phyloP scores from a whole-genome alignment of 2,797 vertebrate genomes.

The Pteronotus mesoamericanus region DNA sequence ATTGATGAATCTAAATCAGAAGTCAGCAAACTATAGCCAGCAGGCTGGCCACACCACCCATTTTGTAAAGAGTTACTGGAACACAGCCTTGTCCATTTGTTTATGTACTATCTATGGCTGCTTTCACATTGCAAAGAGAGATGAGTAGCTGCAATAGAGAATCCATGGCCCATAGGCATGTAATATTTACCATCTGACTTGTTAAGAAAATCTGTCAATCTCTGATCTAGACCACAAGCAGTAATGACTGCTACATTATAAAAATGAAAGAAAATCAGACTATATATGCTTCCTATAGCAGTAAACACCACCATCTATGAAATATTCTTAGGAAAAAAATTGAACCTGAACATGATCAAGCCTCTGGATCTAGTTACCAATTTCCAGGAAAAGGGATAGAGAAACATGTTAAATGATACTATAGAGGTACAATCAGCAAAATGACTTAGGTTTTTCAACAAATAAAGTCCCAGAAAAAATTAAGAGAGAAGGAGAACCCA shows the following conservation, averaged over 20 bases:
- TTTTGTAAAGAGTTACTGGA: constrained; percentile 18
- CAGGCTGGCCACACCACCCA: neutral
- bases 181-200: neutral
- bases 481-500: neutral
- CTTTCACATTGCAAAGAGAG: neutral
- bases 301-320: neutral
- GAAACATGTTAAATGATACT: neutral
- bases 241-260: neutral
- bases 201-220: neutral
- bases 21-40: neutral
- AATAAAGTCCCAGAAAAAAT: constrained; percentile 6
- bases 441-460: neutral
- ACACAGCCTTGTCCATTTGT: neutral
- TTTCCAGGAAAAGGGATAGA: constrained; percentile 14
- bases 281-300: neutral
- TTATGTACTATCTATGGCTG: neutral
- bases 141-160: neutral
- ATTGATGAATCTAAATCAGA: neutral
- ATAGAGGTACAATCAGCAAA: neutral
- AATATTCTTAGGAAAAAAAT: neutral
- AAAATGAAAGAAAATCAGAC: constrained; percentile 35
- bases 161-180: neutral
- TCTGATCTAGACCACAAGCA: neutral
- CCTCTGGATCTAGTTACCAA: neutral
- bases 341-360: constrained; percentile 12